Base-by-base conservation (phyloP, 2,888 invertebrate genomes). In the Thumatha senex region DNA sequence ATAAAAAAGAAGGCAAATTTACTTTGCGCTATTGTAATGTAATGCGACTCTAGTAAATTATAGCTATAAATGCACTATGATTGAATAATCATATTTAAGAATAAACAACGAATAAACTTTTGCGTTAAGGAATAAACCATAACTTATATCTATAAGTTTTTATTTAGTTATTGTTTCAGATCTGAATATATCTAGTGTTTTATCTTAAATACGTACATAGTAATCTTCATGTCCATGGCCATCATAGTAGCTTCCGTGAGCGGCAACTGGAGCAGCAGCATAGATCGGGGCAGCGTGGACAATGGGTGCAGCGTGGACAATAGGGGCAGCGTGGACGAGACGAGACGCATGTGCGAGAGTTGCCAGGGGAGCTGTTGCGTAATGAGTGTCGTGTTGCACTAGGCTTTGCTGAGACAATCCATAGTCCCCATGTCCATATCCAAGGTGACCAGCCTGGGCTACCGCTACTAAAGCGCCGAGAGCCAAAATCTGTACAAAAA, bases 381-480 rank as follows among this genome's bases (percentile, higher is more conserved):
- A 67, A 34, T 60, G 69, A 13, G 53, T 52, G n/a, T 67, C 72
- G 12, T 71, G 78, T 42, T 74, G 72, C 46, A 70, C 67, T 49
- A 72, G 36, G 48, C 60, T 76, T 45, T 75, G 74, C 34, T 77
- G 75, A 0, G 72, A 67, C 46, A 73, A 45, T 12, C 56, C 13
- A 14, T 48, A 48, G 5, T 39, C 52, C 14, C 41, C 60, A 9
- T 62, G 45, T 1, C 78, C 76, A 14, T 76, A 78, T 60, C 79
- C 74, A 12, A 84, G 80, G 40, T 92, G 77, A 42, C 94, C 94
- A 24, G 92, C 93, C 57, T 86, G 89, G 38, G 92, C 89, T 7
- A 90, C 80, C 39, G 87, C 85, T 59, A 87, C 78, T 50, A 87
- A 67, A 35, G 86, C 82, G 58, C 83, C 70, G 66, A 92, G 65